These are phyloP conservation scores for Grus americana DNA, from an alignment of 2,113 vertebrate genomes.

Conservation along the genomic window DNA sequence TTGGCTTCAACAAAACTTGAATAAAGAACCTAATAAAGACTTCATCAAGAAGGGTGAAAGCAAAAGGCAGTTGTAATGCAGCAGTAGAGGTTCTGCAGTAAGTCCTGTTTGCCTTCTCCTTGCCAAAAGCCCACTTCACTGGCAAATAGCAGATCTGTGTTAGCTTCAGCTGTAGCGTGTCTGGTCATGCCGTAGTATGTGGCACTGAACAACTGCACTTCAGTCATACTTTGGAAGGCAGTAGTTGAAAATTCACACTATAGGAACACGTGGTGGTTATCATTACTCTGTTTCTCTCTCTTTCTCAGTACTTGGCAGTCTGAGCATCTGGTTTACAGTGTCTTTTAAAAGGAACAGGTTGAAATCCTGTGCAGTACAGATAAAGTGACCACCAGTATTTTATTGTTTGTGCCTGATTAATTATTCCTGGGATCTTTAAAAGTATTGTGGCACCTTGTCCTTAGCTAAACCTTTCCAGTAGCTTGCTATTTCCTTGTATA, in stretches of 20 bases:
- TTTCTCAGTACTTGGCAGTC: background rate
- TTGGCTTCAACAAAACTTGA: background rate
- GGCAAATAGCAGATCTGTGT: background rate
- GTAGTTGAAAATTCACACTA: background rate
- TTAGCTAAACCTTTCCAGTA: background rate
- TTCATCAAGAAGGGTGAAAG: background rate
- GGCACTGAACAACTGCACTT: background rate
- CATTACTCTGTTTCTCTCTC: background rate
- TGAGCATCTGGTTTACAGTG: background rate
- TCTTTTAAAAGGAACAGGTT: background rate
- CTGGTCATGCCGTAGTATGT: background rate
- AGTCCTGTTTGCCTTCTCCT: background rate
- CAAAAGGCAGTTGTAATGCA: background rate
- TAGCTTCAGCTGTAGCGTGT: background rate
- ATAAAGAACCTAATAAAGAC: background rate
- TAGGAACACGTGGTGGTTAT: background rate
- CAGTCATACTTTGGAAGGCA: background rate
- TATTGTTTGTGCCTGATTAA: background rate
- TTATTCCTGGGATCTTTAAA: background rate
- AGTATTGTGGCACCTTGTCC: background rate
- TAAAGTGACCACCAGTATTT: background rate
- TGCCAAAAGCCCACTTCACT: background rate
- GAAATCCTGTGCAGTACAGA: background rate
- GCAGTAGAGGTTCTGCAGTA: background rate
- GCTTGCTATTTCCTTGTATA: background rate